Evolutionary conservation across 2,888 invertebrate genomes (phyloP).

Genomic region (Lissonota sp.): DNA sequence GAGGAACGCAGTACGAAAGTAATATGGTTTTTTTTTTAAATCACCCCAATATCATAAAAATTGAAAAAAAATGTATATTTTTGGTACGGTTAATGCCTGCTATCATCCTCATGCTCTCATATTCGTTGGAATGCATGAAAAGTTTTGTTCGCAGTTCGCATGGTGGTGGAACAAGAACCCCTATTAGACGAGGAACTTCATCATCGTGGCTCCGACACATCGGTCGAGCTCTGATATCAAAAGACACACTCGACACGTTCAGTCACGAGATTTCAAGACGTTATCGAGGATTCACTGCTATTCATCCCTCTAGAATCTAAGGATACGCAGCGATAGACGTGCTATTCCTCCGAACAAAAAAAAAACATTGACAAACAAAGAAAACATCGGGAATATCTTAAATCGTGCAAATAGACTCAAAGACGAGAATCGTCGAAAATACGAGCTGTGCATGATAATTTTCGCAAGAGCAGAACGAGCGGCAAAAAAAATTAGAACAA

Average conservation of each 20-base stretch:
- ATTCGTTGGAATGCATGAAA: slow-evolving; percentile 80
- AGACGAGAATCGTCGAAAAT: neutral
- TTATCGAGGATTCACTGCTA: slow-evolving; percentile 22
- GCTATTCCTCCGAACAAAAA: slow-evolving; percentile 17
- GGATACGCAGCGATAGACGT: slow-evolving; percentile 6
- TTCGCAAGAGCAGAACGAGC: neutral
- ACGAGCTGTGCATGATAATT: slow-evolving; percentile 1
- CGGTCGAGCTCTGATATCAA: slow-evolving; percentile 78
- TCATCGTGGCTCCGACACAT: slow-evolving; percentile 76
- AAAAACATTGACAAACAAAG: too few relatives aligned
- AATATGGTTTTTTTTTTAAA: too few relatives aligned
- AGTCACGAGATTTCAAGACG: slow-evolving; percentile 45
- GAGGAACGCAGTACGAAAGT: too few relatives aligned
- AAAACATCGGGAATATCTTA: neutral
- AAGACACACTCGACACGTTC: slow-evolving; percentile 18
- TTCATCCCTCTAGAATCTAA: slow-evolving; percentile 7
- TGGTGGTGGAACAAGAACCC: slow-evolving; percentile 80
- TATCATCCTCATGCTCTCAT: slow-evolving; percentile 35
- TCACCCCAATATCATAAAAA: neutral
- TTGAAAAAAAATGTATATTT: neutral
- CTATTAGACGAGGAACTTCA: slow-evolving; percentile 79
- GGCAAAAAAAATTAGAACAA: too few relatives aligned
- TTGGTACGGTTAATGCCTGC: neutral
- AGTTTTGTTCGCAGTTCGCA: slow-evolving; percentile 82
- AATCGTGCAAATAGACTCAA: too few relatives aligned